A percentile compares a stretch with the other conserved stretches of the same genome.
Conservation (phyloP, 2,797 vertebrate species). For the Squalus acanthias region DNA sequence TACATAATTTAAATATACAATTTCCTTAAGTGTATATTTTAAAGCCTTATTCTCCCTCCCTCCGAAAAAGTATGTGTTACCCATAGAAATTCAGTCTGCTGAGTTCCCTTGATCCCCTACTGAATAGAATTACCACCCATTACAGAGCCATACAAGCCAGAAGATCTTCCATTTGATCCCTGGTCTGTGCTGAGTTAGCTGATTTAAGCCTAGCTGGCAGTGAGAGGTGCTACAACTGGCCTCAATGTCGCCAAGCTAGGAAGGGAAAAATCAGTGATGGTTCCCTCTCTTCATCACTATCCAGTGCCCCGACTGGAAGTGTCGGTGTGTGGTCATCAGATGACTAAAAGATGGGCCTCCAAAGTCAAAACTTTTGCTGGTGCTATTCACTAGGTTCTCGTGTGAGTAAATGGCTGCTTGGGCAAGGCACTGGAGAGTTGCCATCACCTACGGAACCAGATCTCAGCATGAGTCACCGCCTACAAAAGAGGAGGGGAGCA, state of each 20-base stretch:
- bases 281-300: background rate
- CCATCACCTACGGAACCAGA: background rate
- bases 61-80: background rate
- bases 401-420: background rate
- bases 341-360: background rate
- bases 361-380: background rate
- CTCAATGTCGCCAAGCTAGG: background rate
- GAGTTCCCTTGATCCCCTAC: background rate
- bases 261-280: background rate
- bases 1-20: background rate
- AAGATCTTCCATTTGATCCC: background rate
- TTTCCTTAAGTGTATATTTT: background rate
- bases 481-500: background rate
- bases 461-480: background rate
- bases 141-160: background rate
- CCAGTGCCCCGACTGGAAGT: background rate
- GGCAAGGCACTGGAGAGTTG: background rate
- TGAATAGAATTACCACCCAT: background rate
- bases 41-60: background rate
- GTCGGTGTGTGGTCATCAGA: background rate
- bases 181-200: constrained; percentile 11
- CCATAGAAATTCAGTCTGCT: background rate
- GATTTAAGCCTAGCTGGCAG: background rate
- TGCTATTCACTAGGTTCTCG: background rate
- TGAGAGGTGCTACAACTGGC: background rate